Base-by-base conservation (phyloP, 2,888 invertebrate species). In the Thereva nobilitata region DNA sequence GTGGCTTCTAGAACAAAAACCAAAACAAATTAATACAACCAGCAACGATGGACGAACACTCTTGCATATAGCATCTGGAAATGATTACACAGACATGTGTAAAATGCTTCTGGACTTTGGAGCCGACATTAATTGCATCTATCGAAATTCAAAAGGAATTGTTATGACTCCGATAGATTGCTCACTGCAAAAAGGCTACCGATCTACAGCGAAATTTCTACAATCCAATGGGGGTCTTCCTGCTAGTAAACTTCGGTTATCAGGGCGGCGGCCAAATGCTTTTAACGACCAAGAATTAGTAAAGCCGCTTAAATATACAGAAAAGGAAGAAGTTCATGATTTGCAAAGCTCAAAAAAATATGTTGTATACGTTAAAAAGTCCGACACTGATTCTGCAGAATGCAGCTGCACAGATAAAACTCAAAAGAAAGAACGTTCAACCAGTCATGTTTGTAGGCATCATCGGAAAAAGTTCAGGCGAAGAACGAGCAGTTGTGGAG, bases 11-110 rank as follows among this genome's bases (percentile, higher is more conserved):
- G 87, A 88, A 59, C 90, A 92, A 74, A 85, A 92, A 69, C 91
- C 93, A 1, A 91, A 92, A 73, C 90, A 88, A 74, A 89, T 93
- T 56, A 96, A 88, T 80, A 92, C 90, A 54, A 89, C 92, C 4
- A 97, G 97, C 77, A 93, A 93, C 74, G 95, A 95, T 76, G 97
- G 97, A 0, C 87, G 95, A 68, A 94, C 95, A 34, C 89, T 95
- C 23, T 82, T 99, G 50, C 98, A 99, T 80, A 89, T 98, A 69
- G 96, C 97, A 1, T 95, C 97, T 6, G 86, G 94, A 54, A 92
- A 93, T 74, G 97, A 97, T 75, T 93, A 96, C 78, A 88, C 96
- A 4, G 96, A 96, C 79, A 89, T 97, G 82, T 95, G 96, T 79
- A 94, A 92, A 80, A 85, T 92, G 70, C 82, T 96, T 10, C 78